Base-by-base conservation (phyloP, 1,140 invertebrate species). In the Forficula auricularia region DNA sequence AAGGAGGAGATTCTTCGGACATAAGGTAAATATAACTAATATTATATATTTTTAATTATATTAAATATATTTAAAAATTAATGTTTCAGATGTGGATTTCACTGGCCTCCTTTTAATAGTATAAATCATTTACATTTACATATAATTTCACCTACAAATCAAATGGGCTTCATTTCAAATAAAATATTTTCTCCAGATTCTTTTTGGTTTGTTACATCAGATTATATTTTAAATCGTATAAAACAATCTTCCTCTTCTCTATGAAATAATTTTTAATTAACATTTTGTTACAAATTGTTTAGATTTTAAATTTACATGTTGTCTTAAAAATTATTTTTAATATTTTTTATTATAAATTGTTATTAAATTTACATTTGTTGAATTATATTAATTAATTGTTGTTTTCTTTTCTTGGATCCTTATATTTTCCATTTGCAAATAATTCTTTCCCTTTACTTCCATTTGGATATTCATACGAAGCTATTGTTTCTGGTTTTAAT, bases 91-190 rank as follows among this genome's bases (percentile, higher is more conserved):
- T 72, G 82, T 37, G 89, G 89, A 1, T 94, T 90, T 58, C 88
- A 94, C 55, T 83, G 83, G 78, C 86, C 89, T 15, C 89, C 89
- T 1, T 92, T 91, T 58, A 77, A 79, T 38, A 76, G 75, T 6
- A 70, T 95, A 0, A 58, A 64, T 38, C 89, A 95, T 63, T 64
- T 94, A 2, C 88, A 94, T 62, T 62, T 95, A 27, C 89, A 95
- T 51, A 72, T 79, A 0, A 90, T 95, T 45, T 76, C 77, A 2
- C 86, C 87, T 2, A 65, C 71, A 9, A 70, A 69, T n/a, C 63
- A 78, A 49, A 87, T 94, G 77, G 64, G 69, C 0, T 73, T 79
- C 16, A 44, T 86, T 3, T 61, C 68, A 10, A 67, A 65, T 43
- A 44, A 72, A 20, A 75, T 89, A 45, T 94, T 88, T 53, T 74